These are phyloP conservation scores for Coregonus clupeaformis DNA, from an alignment of 2,113 vertebrate genomes.

Conservation along the genomic window DNA sequence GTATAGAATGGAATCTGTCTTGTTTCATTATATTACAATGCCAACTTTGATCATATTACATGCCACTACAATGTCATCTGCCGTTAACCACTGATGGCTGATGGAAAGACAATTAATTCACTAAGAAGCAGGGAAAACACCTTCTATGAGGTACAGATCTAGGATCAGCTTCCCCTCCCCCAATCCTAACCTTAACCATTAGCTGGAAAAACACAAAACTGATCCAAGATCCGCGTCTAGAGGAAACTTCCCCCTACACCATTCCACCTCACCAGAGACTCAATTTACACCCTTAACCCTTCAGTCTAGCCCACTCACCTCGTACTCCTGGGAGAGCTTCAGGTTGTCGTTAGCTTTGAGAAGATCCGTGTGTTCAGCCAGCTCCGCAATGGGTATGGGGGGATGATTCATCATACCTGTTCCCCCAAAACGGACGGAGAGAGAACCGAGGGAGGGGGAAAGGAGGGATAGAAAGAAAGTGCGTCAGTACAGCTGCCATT, in stretches of 20 bases:
- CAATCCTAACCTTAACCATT: not conserved
- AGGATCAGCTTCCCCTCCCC: not conserved
- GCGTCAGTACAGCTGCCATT: constrained; percentile 16
- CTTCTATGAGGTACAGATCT: not conserved
- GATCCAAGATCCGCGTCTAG: too few relatives aligned
- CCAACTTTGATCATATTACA: too few relatives aligned
- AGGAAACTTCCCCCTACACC: too few relatives aligned
- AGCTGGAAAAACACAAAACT: too few relatives aligned
- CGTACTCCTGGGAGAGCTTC: constrained; percentile 97
- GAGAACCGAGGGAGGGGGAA: not conserved
- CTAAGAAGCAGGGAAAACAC: too few relatives aligned
- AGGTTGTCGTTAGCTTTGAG: constrained; percentile 98
- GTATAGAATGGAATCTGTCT: too few relatives aligned
- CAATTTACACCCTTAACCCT: not conserved
- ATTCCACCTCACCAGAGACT: too few relatives aligned
- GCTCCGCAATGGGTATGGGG: constrained; percentile 90
- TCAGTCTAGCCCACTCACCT: constrained; percentile 76
- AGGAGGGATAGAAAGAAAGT: constrained; percentile 3
- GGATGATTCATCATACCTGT: constrained; percentile 98
- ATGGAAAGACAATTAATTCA: not conserved
- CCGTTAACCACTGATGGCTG: not conserved
- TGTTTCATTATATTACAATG: too few relatives aligned
- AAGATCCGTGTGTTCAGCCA: constrained; percentile 94
- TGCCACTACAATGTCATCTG: too few relatives aligned
- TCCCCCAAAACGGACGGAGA: constrained; percentile 32